Evolutionary conservation across 1,140 invertebrate genomes (phyloP).

Genomic region (Popillia japonica): DNA sequence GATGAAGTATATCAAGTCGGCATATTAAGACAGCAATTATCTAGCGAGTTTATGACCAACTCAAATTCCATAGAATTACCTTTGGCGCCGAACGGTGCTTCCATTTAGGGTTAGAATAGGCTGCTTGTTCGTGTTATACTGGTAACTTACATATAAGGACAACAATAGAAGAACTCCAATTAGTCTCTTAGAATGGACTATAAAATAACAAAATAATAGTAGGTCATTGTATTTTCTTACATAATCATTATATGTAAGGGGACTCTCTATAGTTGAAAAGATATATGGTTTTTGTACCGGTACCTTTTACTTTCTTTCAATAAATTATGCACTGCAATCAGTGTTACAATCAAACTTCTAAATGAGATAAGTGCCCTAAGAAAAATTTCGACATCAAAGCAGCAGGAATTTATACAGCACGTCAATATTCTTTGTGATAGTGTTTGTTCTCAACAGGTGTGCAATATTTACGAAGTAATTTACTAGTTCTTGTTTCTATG

Average conservation of each 20-base stretch:
- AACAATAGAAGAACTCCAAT: slow-evolving; percentile 35
- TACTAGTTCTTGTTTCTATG: too few species aligned
- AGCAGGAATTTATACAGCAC: not conserved
- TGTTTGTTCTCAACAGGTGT: too few species aligned
- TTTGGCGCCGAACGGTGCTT: slow-evolving; percentile 22
- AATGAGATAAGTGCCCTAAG: not conserved
- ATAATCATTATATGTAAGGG: not conserved
- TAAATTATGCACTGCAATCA: not conserved
- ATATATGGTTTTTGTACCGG: not conserved
- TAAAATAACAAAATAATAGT: slow-evolving; percentile 29
- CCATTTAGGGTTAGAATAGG: slow-evolving; percentile 31
- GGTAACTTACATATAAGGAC: slow-evolving; percentile 31
- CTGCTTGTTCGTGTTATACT: slow-evolving; percentile 16
- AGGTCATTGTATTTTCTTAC: slow-evolving; percentile 6
- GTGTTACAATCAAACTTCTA: not conserved
- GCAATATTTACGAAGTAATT: too few species aligned
- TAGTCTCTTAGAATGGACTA: slow-evolving; percentile 25
- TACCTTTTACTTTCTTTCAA: slow-evolving; percentile 15
- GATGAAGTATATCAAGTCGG: slow-evolving; percentile 9
- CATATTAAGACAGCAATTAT: slow-evolving; percentile 27
- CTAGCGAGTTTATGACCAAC: slow-evolving; percentile 27
- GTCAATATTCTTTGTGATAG: not conserved
- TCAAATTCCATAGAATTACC: slow-evolving; percentile 32
- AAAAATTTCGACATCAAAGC: not conserved
- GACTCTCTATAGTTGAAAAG: not conserved